Evolutionary conservation across 2,888 invertebrate species (phyloP).

Genomic region (Apotomis turbidana): DNA sequence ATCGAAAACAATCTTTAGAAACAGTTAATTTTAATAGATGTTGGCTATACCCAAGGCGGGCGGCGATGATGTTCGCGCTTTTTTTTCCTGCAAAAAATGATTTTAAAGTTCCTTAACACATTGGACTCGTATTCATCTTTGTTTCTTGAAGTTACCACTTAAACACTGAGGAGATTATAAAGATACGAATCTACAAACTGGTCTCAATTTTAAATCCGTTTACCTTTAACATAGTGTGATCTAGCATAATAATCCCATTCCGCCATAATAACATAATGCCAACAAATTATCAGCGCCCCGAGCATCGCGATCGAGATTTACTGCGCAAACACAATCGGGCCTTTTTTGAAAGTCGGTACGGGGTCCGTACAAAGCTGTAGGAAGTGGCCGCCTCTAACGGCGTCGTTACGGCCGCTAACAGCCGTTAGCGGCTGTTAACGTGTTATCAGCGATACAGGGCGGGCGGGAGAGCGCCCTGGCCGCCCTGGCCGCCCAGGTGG

Average conservation of each 20-base stretch:
- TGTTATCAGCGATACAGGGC: conserved; percentile 75
- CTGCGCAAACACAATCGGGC: conserved; percentile 50
- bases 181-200: not conserved
- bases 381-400: conserved; percentile 79
- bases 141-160: too few species aligned
- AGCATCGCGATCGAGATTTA: conserved; percentile 61
- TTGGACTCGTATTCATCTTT: too few species aligned
- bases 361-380: conserved; percentile 66
- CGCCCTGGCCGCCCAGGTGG: conserved; percentile 29
- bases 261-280: conserved; percentile 34
- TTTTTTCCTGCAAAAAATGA: too few species aligned
- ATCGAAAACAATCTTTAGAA: too few species aligned
- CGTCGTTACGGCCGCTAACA: conserved; percentile 76
- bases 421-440: conserved; percentile 68
- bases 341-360: conserved; percentile 54
- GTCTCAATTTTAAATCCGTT: not conserved
- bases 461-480: conserved; percentile 46
- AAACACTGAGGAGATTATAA: too few species aligned
- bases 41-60: too few species aligned
- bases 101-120: too few species aligned
- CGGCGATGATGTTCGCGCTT: too few species aligned
- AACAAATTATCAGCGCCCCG: conserved; percentile 47
- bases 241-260: conserved; percentile 34
- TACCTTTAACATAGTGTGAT: conserved; percentile 7
- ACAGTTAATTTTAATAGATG: too few species aligned